Evolutionary conservation across 2,113 vertebrate genomes (phyloP).

Genomic region (Chiloscyllium plagiosum): DNA sequence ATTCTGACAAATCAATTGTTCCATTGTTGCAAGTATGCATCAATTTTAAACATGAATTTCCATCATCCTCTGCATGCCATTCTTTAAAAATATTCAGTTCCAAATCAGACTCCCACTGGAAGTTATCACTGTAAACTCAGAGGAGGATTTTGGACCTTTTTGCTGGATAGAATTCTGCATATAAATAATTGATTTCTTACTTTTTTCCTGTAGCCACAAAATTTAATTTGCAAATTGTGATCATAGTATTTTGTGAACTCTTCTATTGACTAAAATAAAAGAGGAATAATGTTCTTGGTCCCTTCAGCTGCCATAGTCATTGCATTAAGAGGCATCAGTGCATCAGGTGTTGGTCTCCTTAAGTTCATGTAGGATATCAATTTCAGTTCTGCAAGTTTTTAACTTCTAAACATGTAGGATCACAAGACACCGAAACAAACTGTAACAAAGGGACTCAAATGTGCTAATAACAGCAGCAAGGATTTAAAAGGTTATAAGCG

Average conservation of each 20-base stretch:
- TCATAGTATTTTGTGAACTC: neutral
- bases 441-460: neutral
- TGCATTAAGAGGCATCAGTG: neutral
- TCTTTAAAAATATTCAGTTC: neutral
- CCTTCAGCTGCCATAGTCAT: neutral
- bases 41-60: neutral
- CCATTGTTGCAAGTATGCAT: neutral
- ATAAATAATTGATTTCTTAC: neutral
- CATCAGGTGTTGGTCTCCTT: neutral
- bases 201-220: neutral
- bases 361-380: neutral
- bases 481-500: neutral
- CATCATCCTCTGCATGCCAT: neutral
- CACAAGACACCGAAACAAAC: neutral
- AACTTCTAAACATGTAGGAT: slow-evolving; percentile 1
- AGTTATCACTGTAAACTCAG: neutral
- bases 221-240: neutral
- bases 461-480: neutral
- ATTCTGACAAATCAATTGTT: slow-evolving; percentile 7
- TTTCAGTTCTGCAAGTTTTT: neutral
- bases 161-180: neutral
- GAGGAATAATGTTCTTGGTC: neutral
- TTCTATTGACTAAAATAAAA: neutral
- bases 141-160: neutral
- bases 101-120: neutral